Base-by-base conservation (phyloP, 2,113 vertebrate species). In the Dendropsophus ebraccatus region DNA sequence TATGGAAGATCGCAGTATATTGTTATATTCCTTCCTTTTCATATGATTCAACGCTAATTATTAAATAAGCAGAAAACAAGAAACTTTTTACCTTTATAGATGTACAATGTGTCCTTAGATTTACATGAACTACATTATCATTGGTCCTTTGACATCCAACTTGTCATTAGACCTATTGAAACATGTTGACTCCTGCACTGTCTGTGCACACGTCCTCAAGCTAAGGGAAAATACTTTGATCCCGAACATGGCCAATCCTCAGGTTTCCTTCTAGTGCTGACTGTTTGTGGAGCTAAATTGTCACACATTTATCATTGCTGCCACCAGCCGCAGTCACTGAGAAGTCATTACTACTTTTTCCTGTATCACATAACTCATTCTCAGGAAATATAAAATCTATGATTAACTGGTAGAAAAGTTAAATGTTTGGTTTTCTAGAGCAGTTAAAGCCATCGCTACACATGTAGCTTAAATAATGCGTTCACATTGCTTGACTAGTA, bases 351-450 rank as follows among this genome's bases (percentile, higher is more conserved):
- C 56, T 65, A 75, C 56, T 47, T 60, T 47, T 74, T 75, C 83
- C 83, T 76, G 73, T 60, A 76, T 65, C 52, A 76, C 83, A 84
- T 84, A 75, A 76, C 56, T 84, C 82, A 84, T 50, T 74, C 62
- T 76, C n/a, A 65, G 54, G 50, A 84, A 82, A 65, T 75, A 75
- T 45, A 14, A 41, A 83, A 83, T 73, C 62, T 30, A 74, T 73
- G 52, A 72, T 74, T 35, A 83, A 60, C 52, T 74, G 65, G 82
- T 74, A 58, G 73, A 83, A 25, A 74, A 84, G 72, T 19, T 23
- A 62, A 25, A 32, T 75, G 41, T 76, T 84, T 49, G 14, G 82
- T 60, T 62, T 60, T 32, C 70, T 83, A 60, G 23, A 80, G 37
- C 78, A 81, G 28, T 50, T 49, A n/a, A 70, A 82, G 80, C 10